Evolutionary conservation across 1,140 invertebrate genomes (phyloP), one percentile per base, ranked within the genome.

Genomic region (Solenopsis invicta): DNA sequence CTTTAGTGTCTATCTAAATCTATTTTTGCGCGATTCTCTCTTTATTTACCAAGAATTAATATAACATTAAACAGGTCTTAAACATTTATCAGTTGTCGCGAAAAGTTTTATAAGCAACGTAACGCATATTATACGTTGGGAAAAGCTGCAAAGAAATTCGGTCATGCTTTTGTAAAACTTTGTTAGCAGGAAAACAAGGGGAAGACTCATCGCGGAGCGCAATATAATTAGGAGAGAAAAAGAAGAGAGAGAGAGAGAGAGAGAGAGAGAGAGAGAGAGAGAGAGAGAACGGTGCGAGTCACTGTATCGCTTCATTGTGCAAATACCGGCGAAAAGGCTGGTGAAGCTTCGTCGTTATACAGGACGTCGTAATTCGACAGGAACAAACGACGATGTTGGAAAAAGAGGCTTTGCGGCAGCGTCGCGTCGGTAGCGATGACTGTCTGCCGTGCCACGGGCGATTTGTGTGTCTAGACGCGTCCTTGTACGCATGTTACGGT

Each of bases 401-500:
- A 50, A 50, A 86, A 86, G 48, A 74, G 29, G 45, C 76, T 16
- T 52, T n/a, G 71, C 6, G 48, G 12, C 52, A 18, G 34, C 24
- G 34, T 41, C 48, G 61, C 76, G 59, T 56, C 74, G 71, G 13
- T 10, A 56, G 64, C n/a, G 54, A 84, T 56, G 80, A 66, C 82
- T 74, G 59, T 72, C 16, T 77, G 77, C 69, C 84, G 45, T 56
- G 59, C 64, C 75, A 41, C 64, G 45, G 74, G 85, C 89, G 91
- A 93, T 93, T 92, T 93, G 91, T 91, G 91, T 87, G 92, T 93
- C 91, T 92, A 92, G 92, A 93, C 92, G 67, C 77, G 86, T 64
- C 85, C 76, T 85, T 88, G 87, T 87, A 85, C 64, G 56, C 76
- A 62, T 37, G 82, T 59, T 80, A 67, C 56, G 72, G 13, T 74